A percentile compares a stretch with the other conserved stretches of the same genome.
Evolutionary conservation across 2,797 vertebrate species (phyloP).

Genomic region (Botia almorhae): DNA sequence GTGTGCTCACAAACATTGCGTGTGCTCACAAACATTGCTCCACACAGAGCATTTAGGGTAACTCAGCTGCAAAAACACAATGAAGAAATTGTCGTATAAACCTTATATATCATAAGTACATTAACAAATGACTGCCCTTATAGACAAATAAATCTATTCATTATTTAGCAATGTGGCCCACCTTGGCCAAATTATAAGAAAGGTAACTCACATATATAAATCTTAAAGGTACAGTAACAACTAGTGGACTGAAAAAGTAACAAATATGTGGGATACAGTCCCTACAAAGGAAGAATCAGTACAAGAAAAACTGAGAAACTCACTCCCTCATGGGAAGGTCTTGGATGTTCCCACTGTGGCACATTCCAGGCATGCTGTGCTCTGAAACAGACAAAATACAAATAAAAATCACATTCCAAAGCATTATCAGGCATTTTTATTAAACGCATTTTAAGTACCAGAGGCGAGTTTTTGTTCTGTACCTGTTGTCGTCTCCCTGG

Average conservation of each 20-base stretch:
- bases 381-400: conserved; percentile 64
- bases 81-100: too few species aligned
- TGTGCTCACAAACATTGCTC: too few species aligned
- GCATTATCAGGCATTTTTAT: background rate
- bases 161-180: too few species aligned
- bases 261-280: background rate
- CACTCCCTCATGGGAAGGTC: conserved; percentile 77
- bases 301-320: conserved; percentile 47
- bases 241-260: background rate
- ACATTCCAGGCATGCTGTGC: conserved; percentile 70
- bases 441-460: background rate
- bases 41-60: too few species aligned
- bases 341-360: conserved; percentile 75
- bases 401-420: background rate
- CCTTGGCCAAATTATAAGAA: too few species aligned
- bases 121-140: too few species aligned
- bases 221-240: too few species aligned
- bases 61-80: too few species aligned
- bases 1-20: too few species aligned
- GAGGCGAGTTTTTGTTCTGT: conserved; percentile 41
- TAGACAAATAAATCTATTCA: too few species aligned
- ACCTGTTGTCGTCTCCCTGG: conserved; percentile 79
- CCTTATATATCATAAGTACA: too few species aligned
- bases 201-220: too few species aligned
- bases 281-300: conserved; percentile 11